Base-by-base conservation (phyloP, 2,797 vertebrate genomes). In the Myotis vivesi region DNA sequence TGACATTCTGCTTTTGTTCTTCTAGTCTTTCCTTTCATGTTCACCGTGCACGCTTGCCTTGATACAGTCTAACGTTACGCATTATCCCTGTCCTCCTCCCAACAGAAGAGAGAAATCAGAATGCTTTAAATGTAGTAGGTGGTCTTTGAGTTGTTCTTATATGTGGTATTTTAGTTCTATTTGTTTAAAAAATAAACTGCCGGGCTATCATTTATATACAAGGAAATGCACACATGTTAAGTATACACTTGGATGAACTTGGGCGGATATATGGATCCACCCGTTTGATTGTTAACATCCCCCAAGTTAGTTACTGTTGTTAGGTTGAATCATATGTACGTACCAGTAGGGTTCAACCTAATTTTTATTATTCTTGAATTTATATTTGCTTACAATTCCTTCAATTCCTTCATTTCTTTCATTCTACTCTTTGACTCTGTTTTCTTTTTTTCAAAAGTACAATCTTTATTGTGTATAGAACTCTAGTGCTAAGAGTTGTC, bases 151-250 rank as follows among this genome's bases (percentile, higher is more conserved):
- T 46, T 89, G 8, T 81, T 91, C 46, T 66, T 72, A 30, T 25
- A 10, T 15, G 13, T 28, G 46, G 41, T 64, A 59, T 87, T 95
- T 77, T 49, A 36, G 6, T 89, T 87, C 15, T n/a, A 22, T 57
- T 69, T 76, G 22, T 82, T 94, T 82, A 66, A 68, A 95, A 84
- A 87, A 77, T 84, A 19, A 51, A 62, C 28, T 59, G 80, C 30
- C 62, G 41, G 19, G 3, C 19, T 80, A 12, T 44, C 25, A 44
- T 81, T 95, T 84, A 87, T 38, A 59, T 38, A 30, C 66, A 28
- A 33, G 49, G 53, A 72, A 89, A 72, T 79, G 28, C 2, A 75
- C 5, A 36, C 4, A 46, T n/a, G 1, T 71, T 76, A 81, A 66
- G 4, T 38, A 19, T 75, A 51, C 46, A 51, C 8, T 57, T 51